phyloP scores from a whole-genome alignment of 2,888 invertebrate genomes.

The Choristoneura rosaceana region DNA sequence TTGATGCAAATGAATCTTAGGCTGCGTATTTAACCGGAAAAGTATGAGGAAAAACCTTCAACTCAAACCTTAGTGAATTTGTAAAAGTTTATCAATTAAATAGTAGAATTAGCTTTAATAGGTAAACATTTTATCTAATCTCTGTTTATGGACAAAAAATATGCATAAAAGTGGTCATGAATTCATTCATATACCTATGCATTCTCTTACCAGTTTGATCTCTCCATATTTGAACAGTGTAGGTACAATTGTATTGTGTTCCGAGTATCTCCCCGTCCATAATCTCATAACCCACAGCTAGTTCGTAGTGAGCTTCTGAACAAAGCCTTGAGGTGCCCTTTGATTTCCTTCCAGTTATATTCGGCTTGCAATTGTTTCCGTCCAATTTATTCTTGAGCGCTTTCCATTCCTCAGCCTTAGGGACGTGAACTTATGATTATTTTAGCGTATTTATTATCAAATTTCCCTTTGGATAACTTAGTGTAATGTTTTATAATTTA shows the following conservation, averaged over 20 bases:
- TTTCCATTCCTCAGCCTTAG: constrained; percentile 17
- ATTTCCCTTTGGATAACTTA: neutral
- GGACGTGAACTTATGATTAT: constrained; percentile 27
- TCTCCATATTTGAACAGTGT: neutral
- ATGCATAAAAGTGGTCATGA: no score
- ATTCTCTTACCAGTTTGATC: no score
- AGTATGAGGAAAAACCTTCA: no score
- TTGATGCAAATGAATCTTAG: no score
- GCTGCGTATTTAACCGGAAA: no score
- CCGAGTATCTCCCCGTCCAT: neutral
- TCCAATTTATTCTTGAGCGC: constrained; percentile 27
- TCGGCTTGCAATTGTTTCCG: constrained; percentile 25
- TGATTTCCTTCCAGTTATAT: constrained; percentile 10
- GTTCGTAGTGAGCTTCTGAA: neutral
- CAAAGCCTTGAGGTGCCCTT: neutral
- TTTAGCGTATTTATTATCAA: constrained; percentile 15
- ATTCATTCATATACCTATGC: no score
- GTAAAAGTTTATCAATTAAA: no score
- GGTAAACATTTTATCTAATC: no score
- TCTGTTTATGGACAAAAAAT: no score
- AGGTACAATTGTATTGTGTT: neutral
- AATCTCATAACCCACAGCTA: neutral
- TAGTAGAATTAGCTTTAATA: no score
- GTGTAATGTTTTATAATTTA: neutral
- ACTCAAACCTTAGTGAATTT: no score